Percentiles rank a stretch among this genome's conserved stretches.
Evolutionary conservation across 1,140 invertebrate species (phyloP).

Genomic region (Pemphigus obesinymphae): DNA sequence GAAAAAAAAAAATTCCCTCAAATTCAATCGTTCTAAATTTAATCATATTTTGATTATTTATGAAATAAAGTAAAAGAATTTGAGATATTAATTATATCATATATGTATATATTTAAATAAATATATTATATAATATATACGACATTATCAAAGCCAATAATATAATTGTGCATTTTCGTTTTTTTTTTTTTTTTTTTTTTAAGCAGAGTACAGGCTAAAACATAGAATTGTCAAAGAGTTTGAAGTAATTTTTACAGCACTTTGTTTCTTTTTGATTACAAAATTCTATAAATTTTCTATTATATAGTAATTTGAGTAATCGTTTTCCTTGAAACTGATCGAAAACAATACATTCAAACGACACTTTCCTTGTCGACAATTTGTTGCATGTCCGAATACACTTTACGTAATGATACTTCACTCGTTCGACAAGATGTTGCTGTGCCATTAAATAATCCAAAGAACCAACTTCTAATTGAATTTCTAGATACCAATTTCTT

Average conservation of each 20-base stretch:
- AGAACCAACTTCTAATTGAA: constrained; percentile 62
- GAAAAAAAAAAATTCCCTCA: neutral
- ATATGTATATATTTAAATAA: neutral
- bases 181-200: constrained; percentile 13
- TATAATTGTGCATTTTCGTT: constrained; percentile 13
- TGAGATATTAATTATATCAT: neutral
- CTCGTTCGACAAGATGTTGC: constrained; percentile 61
- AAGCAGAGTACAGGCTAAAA: constrained; percentile 1
- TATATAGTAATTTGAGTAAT: neutral
- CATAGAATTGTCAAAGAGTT: neutral
- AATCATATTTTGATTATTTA: neutral
- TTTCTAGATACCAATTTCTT: constrained; percentile 50
- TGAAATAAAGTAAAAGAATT: constrained; percentile 14
- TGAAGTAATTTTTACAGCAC: neutral
- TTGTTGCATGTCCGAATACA: constrained; percentile 52
- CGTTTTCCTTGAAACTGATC: neutral
- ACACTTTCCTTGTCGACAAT: constrained; percentile 44
- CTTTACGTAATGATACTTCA: constrained; percentile 61
- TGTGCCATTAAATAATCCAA: constrained; percentile 63
- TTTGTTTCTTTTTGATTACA: neutral
- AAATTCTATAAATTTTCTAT: neutral
- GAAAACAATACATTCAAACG: neutral
- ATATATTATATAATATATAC: neutral
- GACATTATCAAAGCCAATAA: neutral
- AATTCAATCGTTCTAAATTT: neutral